A percentile compares a stretch with the other conserved stretches of the same genome.
Evolutionary conservation across 2,797 vertebrate species (phyloP).

Genomic region (Meriones psammophilus): DNA sequence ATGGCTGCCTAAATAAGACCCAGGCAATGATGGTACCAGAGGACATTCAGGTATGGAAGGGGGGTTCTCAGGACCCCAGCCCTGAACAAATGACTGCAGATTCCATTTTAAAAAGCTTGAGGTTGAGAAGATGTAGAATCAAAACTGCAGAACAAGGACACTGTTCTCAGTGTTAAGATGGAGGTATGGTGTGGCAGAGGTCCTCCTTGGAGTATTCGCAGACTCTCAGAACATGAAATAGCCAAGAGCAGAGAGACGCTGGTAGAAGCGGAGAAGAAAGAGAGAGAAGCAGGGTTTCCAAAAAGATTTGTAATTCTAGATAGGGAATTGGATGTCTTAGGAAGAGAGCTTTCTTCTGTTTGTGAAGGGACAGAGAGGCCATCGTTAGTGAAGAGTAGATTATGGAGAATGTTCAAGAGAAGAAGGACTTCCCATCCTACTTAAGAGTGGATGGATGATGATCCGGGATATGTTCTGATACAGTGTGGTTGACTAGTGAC

Average conservation of each 20-base stretch:
- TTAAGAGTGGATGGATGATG: not conserved
- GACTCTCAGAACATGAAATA: not conserved
- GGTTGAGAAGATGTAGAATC: not conserved
- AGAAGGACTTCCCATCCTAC: conserved; percentile 19
- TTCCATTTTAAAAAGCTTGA: not conserved
- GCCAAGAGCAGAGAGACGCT: not conserved
- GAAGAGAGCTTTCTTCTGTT: conserved; percentile 16
- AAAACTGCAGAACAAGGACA: conserved; percentile 8
- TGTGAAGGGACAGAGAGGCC: not conserved
- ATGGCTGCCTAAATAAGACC: not conserved
- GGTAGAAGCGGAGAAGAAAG: not conserved
- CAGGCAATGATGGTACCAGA: not conserved
- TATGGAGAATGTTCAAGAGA: conserved; percentile 6
- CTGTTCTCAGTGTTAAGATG: not conserved
- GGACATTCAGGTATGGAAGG: not conserved
- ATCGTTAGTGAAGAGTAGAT: not conserved
- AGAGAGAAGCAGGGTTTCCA: not conserved
- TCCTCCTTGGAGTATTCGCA: not conserved
- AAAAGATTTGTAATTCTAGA: conserved; percentile 15
- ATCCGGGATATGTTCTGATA: not conserved
- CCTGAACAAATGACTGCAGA: not conserved
- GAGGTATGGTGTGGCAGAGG: not conserved
- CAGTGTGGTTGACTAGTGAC: conserved; percentile 4
- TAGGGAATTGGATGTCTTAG: conserved; percentile 23
- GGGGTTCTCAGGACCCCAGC: not conserved